Evolutionary conservation across 2,888 invertebrate species (phyloP).

Genomic region (Leptinotarsa peninsularis): DNA sequence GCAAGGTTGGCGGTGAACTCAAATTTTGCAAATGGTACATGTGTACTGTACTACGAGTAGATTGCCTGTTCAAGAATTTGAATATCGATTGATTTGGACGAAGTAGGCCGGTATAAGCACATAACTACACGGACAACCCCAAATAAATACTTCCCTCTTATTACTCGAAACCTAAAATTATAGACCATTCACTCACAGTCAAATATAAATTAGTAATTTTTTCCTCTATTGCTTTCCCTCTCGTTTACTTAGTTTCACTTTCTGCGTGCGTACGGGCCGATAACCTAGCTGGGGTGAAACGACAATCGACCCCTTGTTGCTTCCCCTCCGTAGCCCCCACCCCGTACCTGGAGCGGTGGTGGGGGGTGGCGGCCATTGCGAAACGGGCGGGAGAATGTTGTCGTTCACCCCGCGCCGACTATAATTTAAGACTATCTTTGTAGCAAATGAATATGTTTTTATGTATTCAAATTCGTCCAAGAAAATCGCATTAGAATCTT

Average conservation of each 20-base stretch:
- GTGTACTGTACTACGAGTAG: too few relatives aligned
- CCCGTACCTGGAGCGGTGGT: slow-evolving; percentile 55
- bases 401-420: slow-evolving; percentile 51
- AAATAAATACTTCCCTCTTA: slow-evolving; percentile 6
- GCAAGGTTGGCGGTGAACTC: too few relatives aligned
- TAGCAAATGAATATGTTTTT: slow-evolving; percentile 50
- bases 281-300: slow-evolving; percentile 38
- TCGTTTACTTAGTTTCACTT: slow-evolving; percentile 59
- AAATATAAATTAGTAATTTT: slow-evolving; percentile 39
- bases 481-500: slow-evolving; percentile 14
- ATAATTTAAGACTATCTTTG: slow-evolving; percentile 44
- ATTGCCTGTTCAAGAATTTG: background rate
- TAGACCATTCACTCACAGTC: slow-evolving; percentile 7
- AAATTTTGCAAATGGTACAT: too few relatives aligned
- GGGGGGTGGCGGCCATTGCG: slow-evolving; percentile 58
- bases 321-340: slow-evolving; percentile 56
- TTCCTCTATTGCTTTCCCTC: slow-evolving; percentile 52
- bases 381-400: slow-evolving; percentile 57
- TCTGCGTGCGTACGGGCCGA: slow-evolving; percentile 52
- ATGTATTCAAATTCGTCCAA: slow-evolving; percentile 17
- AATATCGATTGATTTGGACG: background rate
- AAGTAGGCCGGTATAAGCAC: background rate
- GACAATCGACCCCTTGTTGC: slow-evolving; percentile 50
- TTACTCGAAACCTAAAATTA: slow-evolving; percentile 11
- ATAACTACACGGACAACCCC: background rate